phyloP scores from a whole-genome alignment of 2,888 invertebrate genomes.

The Malachius bipustulatus region DNA sequence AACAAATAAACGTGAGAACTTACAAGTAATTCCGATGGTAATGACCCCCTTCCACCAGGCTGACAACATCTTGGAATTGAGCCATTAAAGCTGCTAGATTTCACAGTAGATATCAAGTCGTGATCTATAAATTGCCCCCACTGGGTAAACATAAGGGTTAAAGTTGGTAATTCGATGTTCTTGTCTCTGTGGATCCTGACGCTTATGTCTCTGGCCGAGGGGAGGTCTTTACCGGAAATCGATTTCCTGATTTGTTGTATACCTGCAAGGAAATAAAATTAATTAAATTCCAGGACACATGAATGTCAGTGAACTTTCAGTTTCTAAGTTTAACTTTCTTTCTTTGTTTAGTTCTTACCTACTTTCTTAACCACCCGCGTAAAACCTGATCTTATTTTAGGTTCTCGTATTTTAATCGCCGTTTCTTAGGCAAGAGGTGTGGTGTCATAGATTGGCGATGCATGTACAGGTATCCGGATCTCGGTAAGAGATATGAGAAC shows the following conservation, averaged over 20 bases:
- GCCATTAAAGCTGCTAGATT: conserved; percentile 64
- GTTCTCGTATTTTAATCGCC: too few relatives aligned
- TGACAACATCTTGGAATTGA: conserved; percentile 68
- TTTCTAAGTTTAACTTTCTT: not conserved
- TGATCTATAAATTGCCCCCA: conserved; percentile 90
- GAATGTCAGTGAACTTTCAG: too few relatives aligned
- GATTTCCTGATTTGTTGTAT: conserved; percentile 46
- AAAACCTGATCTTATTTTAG: too few relatives aligned
- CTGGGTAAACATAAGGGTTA: conserved; percentile 76
- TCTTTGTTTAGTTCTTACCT: not conserved
- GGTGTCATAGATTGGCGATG: too few relatives aligned
- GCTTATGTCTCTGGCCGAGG: conserved; percentile 68
- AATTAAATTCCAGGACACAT: too few relatives aligned
- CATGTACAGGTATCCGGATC: too few relatives aligned
- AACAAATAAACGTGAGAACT: too few relatives aligned
- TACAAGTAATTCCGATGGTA: conserved; percentile 52
- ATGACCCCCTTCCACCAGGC: conserved; percentile 46
- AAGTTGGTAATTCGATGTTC: conserved; percentile 50
- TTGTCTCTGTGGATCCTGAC: conserved; percentile 51
- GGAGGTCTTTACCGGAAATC: conserved; percentile 47
- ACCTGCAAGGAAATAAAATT: conserved; percentile 24
- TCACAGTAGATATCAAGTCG: conserved; percentile 70
- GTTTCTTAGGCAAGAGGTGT: too few relatives aligned
- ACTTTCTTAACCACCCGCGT: too few relatives aligned
- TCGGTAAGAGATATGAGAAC: too few relatives aligned